Conservation (phyloP, 1,140 invertebrate genomes). For the Melipona quadrifasciata region DNA sequence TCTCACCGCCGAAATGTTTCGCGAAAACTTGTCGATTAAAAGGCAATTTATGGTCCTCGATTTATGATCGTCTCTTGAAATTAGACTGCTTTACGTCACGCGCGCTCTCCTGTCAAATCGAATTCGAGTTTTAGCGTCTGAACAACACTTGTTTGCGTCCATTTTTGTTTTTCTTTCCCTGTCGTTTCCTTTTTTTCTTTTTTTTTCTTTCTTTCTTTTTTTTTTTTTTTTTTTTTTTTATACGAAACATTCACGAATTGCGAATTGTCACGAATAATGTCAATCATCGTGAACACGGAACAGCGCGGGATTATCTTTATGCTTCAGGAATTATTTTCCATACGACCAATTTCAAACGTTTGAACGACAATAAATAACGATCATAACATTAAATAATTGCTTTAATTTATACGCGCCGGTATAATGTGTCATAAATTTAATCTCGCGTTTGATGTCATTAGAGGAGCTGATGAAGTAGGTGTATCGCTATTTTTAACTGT, state of each 20-base stretch:
- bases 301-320: not conserved
- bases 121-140: not conserved
- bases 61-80: not conserved
- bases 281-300: not conserved
- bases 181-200: not conserved
- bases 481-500: not conserved
- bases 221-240: too few relatives aligned
- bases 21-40: not conserved
- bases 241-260: not conserved
- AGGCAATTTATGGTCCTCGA: not conserved
- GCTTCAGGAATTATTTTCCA: slow-evolving; percentile 1
- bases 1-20: not conserved
- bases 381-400: not conserved
- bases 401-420: not conserved
- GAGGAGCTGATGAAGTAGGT: not conserved
- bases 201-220: not conserved
- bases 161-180: not conserved
- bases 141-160: not conserved
- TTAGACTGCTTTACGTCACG: not conserved
- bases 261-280: not conserved
- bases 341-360: not conserved
- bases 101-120: not conserved
- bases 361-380: slow-evolving; percentile 5
- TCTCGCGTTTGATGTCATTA: not conserved
- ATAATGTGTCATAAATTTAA: slow-evolving; percentile 1